Percentiles rank a stretch among this genome's conserved stretches.
These are phyloP conservation scores for Graptemys geographica DNA, from an alignment of 2,797 vertebrate genomes.

Conservation along the genomic window DNA sequence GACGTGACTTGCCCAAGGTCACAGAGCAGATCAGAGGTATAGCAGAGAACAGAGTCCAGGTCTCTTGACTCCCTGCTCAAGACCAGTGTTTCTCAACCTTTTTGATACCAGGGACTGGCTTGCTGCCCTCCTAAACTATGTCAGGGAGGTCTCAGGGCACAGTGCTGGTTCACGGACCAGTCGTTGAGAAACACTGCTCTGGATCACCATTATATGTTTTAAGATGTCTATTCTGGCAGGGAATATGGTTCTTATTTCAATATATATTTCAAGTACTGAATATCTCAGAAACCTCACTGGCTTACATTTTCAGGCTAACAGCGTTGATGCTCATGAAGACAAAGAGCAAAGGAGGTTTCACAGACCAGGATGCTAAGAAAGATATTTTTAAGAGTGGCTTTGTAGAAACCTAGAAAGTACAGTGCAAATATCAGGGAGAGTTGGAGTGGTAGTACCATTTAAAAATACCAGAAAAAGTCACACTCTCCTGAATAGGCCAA, in stretches of 20 bases:
- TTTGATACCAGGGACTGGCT: too few species aligned
- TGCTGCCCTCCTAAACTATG: too few species aligned
- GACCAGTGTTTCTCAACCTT: too few species aligned
- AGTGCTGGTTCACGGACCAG: too few species aligned
- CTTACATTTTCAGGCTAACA: background rate
- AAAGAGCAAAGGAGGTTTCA: background rate
- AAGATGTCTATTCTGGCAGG: background rate
- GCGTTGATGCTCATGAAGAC: background rate
- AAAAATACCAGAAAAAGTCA: background rate
- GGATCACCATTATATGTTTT: accelerated
- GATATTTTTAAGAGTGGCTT: too few species aligned
- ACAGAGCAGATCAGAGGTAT: background rate
- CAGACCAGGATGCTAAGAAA: background rate
- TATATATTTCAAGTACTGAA: background rate
- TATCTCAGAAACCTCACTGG: background rate
- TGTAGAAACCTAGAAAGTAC: background rate
- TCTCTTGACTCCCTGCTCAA: background rate
- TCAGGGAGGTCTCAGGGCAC: too few species aligned
- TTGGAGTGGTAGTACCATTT: background rate
- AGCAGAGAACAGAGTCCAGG: background rate
- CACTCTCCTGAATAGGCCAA: background rate
- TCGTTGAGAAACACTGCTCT: background rate
- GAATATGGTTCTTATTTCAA: background rate
- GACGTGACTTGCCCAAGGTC: accelerated
- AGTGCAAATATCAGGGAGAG: background rate